phyloP scores from a whole-genome alignment of 2,797 vertebrate genomes.

The Paedocypris micromegethes region DNA sequence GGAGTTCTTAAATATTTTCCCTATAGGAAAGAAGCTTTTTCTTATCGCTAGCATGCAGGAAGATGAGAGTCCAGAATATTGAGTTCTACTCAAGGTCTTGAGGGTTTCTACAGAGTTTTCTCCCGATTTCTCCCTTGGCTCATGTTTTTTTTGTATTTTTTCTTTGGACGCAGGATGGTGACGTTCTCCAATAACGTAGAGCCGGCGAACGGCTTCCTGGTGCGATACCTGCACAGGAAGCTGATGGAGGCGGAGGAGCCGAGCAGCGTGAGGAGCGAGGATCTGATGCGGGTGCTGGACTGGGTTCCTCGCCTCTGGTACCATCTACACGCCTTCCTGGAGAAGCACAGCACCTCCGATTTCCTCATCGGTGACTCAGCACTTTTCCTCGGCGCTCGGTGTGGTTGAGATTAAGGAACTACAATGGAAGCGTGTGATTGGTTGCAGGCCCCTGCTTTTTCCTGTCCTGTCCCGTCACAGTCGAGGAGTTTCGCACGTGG shows the following conservation, averaged over 20 bases:
- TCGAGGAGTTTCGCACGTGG: constrained; percentile 94
- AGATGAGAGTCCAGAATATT: too few relatives aligned
- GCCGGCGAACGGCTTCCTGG: constrained; percentile 94
- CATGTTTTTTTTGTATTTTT: not conserved
- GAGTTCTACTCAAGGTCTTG: too few relatives aligned
- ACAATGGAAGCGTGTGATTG: not conserved
- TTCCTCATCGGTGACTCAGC: constrained; percentile 86
- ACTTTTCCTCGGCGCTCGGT: not conserved
- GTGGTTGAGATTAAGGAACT: not conserved
- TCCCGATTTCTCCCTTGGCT: too few relatives aligned
- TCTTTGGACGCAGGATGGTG: constrained; percentile 78
- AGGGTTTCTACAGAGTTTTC: too few relatives aligned
- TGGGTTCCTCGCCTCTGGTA: constrained; percentile 99
- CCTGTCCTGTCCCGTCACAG: constrained; percentile 91
- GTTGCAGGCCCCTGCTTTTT: constrained; percentile 92
- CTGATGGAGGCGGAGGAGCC: constrained; percentile 91
- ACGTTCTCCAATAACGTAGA: constrained; percentile 98
- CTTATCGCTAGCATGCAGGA: too few relatives aligned
- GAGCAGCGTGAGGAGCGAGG: constrained; percentile 79
- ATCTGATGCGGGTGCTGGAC: constrained; percentile 87
- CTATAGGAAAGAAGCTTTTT: too few relatives aligned
- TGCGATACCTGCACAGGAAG: constrained; percentile 92
- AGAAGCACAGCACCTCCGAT: constrained; percentile 97
- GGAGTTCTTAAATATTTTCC: too few relatives aligned
- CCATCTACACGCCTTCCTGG: constrained; percentile 94